Base-by-base conservation (phyloP, 2,113 vertebrate genomes). In the Ochotona princeps region DNA sequence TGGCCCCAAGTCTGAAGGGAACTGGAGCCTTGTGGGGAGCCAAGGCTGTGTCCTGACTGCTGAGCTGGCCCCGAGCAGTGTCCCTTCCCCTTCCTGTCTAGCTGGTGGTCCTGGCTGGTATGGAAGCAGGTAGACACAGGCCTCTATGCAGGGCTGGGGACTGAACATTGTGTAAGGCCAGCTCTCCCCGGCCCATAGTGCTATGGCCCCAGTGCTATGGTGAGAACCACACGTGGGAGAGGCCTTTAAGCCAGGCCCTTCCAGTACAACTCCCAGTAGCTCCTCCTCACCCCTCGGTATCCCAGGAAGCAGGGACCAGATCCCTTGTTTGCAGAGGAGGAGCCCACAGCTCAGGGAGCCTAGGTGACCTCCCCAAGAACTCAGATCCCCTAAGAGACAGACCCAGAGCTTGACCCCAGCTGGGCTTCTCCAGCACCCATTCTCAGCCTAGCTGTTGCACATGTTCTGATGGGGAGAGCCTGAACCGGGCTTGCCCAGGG, bases 351-450 rank as follows among this genome's bases (percentile, higher is more conserved):
- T 85, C 44, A 51, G 47, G 69, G 49, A 83, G 38, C 23, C 30
- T 76, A 28, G 92, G 66, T 70, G n/a, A 78, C 66, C 72, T 87
- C 54, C 63, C 63, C 30, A 61, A 89, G 79, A 84, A 79, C 81
- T 54, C 57, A 76, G 75, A 76, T 51, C 21, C 32, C 28, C 75
- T 51, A 57, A 67, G 51, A 13, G 21, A 17, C 8, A 60, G 65
- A 81, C 14, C 80, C 35, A 74, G 44, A 85, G 69, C n/a, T 61
- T 75, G 28, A 84, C 32, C 57, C 35, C 23, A 13, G 44, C 11
- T 47, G 44, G 7, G 1, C 25, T 30, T 38, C 8, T 69, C 23
- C 13, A 0, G 74, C 63, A 38, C 49, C 85, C 54, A 38, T 12
- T 63, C 10, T 32, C 30, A 30, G 15, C 7, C 3, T 8, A 15